These are phyloP conservation scores for Rhinichthys osculus DNA, from an alignment of 2,797 vertebrate genomes.

Conservation along the genomic window DNA sequence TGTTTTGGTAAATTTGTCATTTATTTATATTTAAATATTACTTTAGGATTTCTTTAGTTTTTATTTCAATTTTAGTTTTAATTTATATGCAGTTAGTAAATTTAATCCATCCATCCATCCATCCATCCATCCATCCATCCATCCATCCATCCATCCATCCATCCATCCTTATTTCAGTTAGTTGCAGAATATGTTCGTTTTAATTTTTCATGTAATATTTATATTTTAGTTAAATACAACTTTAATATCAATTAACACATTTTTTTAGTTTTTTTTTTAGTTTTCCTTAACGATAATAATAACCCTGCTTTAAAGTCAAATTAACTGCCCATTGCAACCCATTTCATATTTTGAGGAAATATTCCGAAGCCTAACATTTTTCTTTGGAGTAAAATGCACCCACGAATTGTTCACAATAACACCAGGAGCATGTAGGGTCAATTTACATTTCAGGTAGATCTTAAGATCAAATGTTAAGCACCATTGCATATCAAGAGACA, in stretches of 20 bases:
- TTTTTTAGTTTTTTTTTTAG: too few species aligned
- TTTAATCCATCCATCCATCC: too few species aligned
- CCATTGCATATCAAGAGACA: neutral
- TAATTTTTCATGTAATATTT: neutral
- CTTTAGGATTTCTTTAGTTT: neutral
- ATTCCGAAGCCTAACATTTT: neutral
- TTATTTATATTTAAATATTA: neutral
- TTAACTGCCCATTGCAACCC: too few species aligned
- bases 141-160: too few species aligned
- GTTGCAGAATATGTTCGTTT: neutral
- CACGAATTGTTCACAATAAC: neutral
- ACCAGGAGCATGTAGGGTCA: too few species aligned
- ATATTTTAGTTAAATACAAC: neutral
- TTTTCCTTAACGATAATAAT: neutral
- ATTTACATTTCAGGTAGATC: neutral
- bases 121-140: too few species aligned
- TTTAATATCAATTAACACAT: neutral
- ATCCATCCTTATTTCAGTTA: neutral
- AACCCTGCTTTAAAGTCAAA: neutral
- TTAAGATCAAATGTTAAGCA: neutral
- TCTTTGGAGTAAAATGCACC: neutral
- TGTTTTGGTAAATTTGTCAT: too few species aligned
- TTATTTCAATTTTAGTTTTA: neutral
- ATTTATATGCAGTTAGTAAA: neutral
- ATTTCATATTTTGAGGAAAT: neutral